A percentile compares a stretch with the other conserved stretches of the same genome.
phyloP scores from a whole-genome alignment of 2,113 vertebrate genomes.

The Gymnobelideus leadbeateri region DNA sequence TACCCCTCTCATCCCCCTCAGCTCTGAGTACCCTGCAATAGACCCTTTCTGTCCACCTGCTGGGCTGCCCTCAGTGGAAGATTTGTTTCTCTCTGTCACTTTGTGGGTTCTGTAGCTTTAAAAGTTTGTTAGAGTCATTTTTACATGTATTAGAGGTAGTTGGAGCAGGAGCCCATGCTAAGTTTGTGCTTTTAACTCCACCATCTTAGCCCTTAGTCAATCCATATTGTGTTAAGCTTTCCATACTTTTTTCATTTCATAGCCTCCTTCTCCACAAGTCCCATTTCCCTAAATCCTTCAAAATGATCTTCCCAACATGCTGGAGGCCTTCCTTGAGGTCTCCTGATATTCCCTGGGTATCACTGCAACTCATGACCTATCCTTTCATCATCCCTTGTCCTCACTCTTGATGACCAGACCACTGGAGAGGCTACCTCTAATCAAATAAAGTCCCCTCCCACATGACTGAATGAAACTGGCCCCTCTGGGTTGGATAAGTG shows the following conservation, averaged over 20 bases:
- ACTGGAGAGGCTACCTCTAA: neutral
- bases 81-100: too few relatives aligned
- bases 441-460: neutral
- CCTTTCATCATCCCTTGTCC: neutral
- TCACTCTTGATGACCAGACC: neutral
- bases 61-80: too few relatives aligned
- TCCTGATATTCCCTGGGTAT: neutral
- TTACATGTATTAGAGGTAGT: too few relatives aligned
- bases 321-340: neutral
- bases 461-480: neutral
- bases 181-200: too few relatives aligned
- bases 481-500: too few relatives aligned
- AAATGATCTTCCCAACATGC: neutral
- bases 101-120: too few relatives aligned
- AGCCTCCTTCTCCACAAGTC: neutral
- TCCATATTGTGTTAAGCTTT: neutral
- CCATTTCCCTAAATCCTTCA: neutral
- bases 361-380: neutral
- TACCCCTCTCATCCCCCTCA: too few relatives aligned
- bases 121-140: too few relatives aligned
- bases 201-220: neutral
- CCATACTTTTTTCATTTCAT: neutral
- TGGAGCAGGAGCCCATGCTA: too few relatives aligned
- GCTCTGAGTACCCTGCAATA: too few relatives aligned
- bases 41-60: too few relatives aligned